These are phyloP conservation scores for Colaptes auratus DNA, from an alignment of 2,113 vertebrate genomes.

Conservation along the genomic window DNA sequence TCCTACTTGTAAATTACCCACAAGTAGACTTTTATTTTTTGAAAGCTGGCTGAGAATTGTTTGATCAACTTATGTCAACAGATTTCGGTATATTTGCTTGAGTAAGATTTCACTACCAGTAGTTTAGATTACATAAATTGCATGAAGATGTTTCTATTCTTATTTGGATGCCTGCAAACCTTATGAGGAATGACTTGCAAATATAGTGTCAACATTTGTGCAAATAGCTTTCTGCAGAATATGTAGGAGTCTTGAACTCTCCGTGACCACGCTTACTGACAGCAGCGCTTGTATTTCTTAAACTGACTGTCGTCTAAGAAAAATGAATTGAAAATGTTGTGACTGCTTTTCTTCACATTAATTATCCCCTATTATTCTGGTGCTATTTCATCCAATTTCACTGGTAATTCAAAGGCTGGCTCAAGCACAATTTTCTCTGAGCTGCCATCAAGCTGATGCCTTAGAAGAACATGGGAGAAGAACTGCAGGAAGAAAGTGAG, in stretches of 20 bases:
- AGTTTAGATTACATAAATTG: neutral
- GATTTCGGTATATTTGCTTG: slow-evolving; percentile 6
- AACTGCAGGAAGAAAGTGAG: neutral
- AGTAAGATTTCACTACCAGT: neutral
- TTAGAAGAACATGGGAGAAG: neutral
- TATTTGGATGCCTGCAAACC: neutral
- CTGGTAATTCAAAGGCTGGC: neutral
- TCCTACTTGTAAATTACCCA: slow-evolving; percentile 44
- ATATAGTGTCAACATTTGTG: neutral
- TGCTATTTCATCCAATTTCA: neutral
- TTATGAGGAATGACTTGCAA: neutral
- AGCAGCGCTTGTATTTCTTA: neutral
- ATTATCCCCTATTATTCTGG: neutral
- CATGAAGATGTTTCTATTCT: neutral
- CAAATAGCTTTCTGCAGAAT: neutral
- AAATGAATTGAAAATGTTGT: neutral
- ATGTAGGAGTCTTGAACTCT: neutral
- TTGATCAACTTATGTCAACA: slow-evolving; percentile 53
- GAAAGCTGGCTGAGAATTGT: slow-evolving; percentile 23
- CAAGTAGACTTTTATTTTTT: slow-evolving; percentile 36
- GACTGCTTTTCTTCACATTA: neutral
- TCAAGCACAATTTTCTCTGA: neutral
- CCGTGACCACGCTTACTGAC: neutral
- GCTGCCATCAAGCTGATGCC: neutral
- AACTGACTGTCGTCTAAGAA: neutral